Base-by-base conservation (phyloP, 2,113 vertebrate genomes). In the Petroica traversi region DNA sequence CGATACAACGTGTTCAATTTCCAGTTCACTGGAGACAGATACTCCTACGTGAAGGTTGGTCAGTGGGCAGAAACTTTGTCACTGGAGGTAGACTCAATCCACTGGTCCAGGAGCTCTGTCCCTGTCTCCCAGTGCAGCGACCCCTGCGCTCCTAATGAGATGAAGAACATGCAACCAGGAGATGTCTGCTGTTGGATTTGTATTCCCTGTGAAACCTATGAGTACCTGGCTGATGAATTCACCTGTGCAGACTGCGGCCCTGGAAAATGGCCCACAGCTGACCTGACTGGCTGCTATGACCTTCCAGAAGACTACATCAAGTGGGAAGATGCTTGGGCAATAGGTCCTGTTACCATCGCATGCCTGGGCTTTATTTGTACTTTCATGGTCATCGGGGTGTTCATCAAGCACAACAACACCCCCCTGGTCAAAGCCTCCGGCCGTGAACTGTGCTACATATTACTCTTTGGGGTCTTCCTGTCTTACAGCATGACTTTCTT, bases 121-220 rank as follows among this genome's bases (percentile, higher is more conserved):
- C 99, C 99, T 68, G 98, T 98, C 19, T 99, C 99, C 6, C 99
- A 99, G 92, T 99, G 99, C 97, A 99, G 99, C 2, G 99, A 99
- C 85, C 99, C 99, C 15, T 99, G 99, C 9, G 99, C 99, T 75
- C 98, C 98, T 61, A 99, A 99, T 2, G 99, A 99, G 97, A 99
- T 99, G 99, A 99, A 99, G 98, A 99, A 99, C 89, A 99, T 99
- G 99, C 99, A 99, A 72, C 99, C 99, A 43, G 99, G 99, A 64
- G 99, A 99, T 15, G 99, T 99, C 95, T 99, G 99, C 97, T 99
- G 99, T 95, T 99, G 99, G 99, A 99, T 99, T 94, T 99, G 99
- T 58, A 99, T 99, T 49, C 98, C 99, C 26, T 99, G 99, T 26
- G 99, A 99, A 96, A 95, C 98, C 69, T 99, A 99, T 5, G 99